phyloP scores from a whole-genome alignment of 2,797 vertebrate species.

The Enteromius argenteus region DNA sequence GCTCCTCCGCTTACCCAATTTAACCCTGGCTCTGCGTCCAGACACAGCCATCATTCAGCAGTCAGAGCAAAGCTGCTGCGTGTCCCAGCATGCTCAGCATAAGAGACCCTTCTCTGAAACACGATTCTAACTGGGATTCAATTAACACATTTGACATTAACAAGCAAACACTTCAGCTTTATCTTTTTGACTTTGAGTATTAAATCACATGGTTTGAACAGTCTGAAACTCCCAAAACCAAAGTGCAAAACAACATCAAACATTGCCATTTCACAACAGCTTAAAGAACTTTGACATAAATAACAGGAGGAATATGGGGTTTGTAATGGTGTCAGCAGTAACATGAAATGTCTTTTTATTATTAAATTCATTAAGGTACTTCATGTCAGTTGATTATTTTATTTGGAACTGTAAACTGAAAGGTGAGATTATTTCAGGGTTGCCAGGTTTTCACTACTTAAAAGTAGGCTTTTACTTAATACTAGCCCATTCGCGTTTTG shows the following conservation, averaged over 20 bases:
- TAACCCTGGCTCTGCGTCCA: slow-evolving; percentile 4
- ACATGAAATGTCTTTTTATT: too few species aligned
- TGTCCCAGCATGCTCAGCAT: neutral
- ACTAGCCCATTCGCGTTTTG: too few species aligned
- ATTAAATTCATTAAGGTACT: neutral
- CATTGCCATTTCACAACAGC: neutral
- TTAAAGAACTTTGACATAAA: neutral
- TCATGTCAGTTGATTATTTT: neutral
- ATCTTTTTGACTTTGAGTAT: neutral
- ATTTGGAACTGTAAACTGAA: neutral
- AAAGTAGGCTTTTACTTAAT: too few species aligned
- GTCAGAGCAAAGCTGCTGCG: neutral
- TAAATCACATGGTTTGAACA: neutral
- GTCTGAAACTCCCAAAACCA: neutral
- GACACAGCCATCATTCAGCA: neutral
- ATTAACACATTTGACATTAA: neutral
- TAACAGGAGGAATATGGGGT: neutral
- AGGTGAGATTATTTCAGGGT: too few species aligned
- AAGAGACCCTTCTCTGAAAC: neutral
- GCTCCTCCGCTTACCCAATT: neutral
- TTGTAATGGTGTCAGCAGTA: neutral
- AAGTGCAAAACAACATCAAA: neutral
- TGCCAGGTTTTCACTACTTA: too few species aligned
- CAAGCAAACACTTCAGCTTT: neutral
- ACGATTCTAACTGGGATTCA: neutral